Evolutionary conservation across 2,113 vertebrate genomes (phyloP), one percentile per base, ranked within the genome.

Genomic region (Tragelaphus imberbis): DNA sequence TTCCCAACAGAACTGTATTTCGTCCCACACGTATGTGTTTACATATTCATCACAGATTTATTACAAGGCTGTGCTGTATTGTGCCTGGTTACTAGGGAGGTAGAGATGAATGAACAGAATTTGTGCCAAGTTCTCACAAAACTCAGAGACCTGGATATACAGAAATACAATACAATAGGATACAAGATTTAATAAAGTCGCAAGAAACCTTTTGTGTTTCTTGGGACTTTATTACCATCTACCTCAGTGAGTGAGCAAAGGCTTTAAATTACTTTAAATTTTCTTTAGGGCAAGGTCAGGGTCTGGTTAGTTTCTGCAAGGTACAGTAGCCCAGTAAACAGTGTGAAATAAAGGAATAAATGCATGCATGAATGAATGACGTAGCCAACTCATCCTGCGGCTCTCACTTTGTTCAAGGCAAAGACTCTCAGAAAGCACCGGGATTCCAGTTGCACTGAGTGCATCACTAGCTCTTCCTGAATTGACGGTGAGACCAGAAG

Each of bases 401-500:
- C 7, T 93, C 71, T 93, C 25, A 25, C 28, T 87, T 88, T 77
- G 49, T 15, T 27, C 40, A 65, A 89, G 25, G 19, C 10, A 5
- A 82, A 88, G 77, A 68, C 25, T 84, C 58, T 23, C 58, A 30
- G 56, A 59, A 90, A 93, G 53, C 59, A 75, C 49, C 23, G 89
- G 33, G 55, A 40, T 55, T 84, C 53, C 51, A 47, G 16, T 9
- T 19, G 55, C 68, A 53, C 36, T 7, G 82, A 88, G 8, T 1
- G 3, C 19, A 79, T 56, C 36, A 9, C 56, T 88, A 85, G 88
- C 30, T 85, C 6, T 89, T 91, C 36, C 82, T 65, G 68, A 96
- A 88, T 1, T 71, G 77, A 90, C 88, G 61, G 44, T 75, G 85
- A 95, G 87, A 93, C 28, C 51, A 86, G 77, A 87, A 97, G 82